Evolutionary conservation across 2,113 vertebrate genomes (phyloP).

Genomic region (Siniperca chuatsi): DNA sequence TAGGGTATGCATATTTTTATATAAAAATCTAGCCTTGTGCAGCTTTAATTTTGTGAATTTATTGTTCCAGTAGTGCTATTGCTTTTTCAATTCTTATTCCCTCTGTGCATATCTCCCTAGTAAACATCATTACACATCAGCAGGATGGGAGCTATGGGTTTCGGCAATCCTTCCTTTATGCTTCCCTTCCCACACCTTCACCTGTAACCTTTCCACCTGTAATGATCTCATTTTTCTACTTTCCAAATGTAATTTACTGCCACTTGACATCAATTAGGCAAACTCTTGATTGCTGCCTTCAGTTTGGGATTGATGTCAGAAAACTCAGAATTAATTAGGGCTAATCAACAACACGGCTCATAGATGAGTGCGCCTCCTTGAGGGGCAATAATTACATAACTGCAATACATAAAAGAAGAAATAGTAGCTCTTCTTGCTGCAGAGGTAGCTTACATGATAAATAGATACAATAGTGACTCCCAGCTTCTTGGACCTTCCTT

Average conservation of each 20-base stretch:
- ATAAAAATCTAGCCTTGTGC: constrained; percentile 18
- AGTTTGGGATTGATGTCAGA: constrained; percentile 48
- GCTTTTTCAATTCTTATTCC: constrained; percentile 29
- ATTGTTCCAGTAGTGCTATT: constrained; percentile 20
- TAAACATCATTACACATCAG: constrained; percentile 38
- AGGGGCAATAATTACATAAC: constrained; percentile 1
- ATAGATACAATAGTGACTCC: background rate
- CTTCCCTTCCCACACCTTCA: constrained; percentile 34
- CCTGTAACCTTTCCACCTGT: constrained; percentile 38
- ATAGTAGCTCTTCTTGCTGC: background rate
- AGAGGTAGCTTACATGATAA: constrained; percentile 17
- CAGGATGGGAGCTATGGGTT: constrained; percentile 35
- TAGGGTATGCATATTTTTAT: constrained; percentile 4
- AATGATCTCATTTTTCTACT: constrained; percentile 49
- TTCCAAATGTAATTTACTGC: constrained; percentile 49
- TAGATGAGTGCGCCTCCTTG: background rate
- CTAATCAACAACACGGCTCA: constrained; percentile 17
- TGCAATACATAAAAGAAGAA: background rate
- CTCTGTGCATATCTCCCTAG: constrained; percentile 7
- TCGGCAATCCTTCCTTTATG: constrained; percentile 20
- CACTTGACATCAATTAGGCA: constrained; percentile 51
- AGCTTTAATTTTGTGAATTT: constrained; percentile 27
- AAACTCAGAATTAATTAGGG: constrained; percentile 42
- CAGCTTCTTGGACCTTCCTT: constrained; percentile 28
- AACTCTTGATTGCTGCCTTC: constrained; percentile 35